Base-by-base conservation (phyloP, 2,888 invertebrate genomes). In the Napeogenes inachia region DNA sequence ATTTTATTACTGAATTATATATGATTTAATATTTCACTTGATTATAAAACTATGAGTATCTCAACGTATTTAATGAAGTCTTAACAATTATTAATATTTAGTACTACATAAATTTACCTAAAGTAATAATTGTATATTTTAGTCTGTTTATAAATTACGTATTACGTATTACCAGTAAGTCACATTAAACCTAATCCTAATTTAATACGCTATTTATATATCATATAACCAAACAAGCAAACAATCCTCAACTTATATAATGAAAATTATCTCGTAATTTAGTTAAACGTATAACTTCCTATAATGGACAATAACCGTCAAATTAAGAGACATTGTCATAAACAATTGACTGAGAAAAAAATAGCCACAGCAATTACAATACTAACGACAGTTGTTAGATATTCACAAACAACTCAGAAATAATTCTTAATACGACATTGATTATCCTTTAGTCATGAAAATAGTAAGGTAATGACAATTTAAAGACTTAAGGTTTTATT, bases 401-500 rank as follows among this genome's bases (percentile, higher is more conserved):
- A 89, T 87, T 82, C 89, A 89, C 84, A 89, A 89, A 89, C 89
- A 85, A 89, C 82, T 73, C 77, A 76, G 81, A 79, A 82, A 85
- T 80, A 84, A 87, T 89, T 89, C 86, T 84, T 87, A 86, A 89
- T 89, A 89, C 76, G 88, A 89, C 89, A 87, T 87, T 89, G 87
- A 90, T 90, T 86, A 88, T 84, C 69, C 79, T 72, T 73, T 74
- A 78, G 82, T 76, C 79, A 85, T 79, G 84, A 80, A 77, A 82
- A 79, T 62, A 77, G 73, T 75, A 78, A 83, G 84, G 85, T 89
- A 90, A 90, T 87, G 90, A 87, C 87, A 87, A 88, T 89, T 90
- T 90, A 89, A 90, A 90, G 89, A 89, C 89, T 81, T 84, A 85
- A 90, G 88, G 85, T 87, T 89, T 90, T 88, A 88, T 89, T 90